These are phyloP conservation scores for Bellardia bayeri DNA, from an alignment of 2,888 invertebrate species.

Conservation along the genomic window DNA sequence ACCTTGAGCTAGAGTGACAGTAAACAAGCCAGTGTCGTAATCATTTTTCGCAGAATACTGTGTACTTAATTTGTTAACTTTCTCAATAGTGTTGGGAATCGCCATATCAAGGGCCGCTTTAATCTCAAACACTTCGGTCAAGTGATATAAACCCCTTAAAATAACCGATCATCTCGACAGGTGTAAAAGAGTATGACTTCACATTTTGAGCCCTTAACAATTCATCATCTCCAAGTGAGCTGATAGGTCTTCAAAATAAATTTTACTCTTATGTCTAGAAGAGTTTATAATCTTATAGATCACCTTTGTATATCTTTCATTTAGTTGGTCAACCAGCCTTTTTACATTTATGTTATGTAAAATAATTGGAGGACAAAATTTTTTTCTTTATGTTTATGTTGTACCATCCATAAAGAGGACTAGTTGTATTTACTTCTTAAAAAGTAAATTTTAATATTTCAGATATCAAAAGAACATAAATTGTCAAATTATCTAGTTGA, in stretches of 20 bases:
- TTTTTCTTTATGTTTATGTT: no score
- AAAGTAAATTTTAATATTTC: no score
- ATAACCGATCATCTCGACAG: constrained; percentile 8
- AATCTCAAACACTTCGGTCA: constrained; percentile 9
- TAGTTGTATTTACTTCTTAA: no score
- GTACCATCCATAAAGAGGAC: no score
- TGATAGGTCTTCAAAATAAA: constrained; percentile 5
- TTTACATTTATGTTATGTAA: no score
- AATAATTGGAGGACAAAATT: no score
- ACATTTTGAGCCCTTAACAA: background rate
- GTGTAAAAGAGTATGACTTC: constrained; percentile 23
- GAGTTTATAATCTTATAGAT: no score
- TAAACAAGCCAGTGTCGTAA: constrained; percentile 12
- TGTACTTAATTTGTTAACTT: constrained; percentile 9
- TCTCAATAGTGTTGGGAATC: background rate
- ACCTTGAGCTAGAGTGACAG: constrained; percentile 17
- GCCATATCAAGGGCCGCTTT: background rate
- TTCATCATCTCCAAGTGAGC: constrained; percentile 33
- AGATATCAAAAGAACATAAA: no score
- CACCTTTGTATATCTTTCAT: no score
- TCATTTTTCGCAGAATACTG: constrained; percentile 3
- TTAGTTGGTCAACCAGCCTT: no score
- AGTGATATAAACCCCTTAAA: no score
- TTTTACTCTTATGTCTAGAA: constrained; percentile 1
- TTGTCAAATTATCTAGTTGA: no score